Base-by-base conservation (phyloP, 2,113 vertebrate genomes). In the Macroglossus sobrinus region DNA sequence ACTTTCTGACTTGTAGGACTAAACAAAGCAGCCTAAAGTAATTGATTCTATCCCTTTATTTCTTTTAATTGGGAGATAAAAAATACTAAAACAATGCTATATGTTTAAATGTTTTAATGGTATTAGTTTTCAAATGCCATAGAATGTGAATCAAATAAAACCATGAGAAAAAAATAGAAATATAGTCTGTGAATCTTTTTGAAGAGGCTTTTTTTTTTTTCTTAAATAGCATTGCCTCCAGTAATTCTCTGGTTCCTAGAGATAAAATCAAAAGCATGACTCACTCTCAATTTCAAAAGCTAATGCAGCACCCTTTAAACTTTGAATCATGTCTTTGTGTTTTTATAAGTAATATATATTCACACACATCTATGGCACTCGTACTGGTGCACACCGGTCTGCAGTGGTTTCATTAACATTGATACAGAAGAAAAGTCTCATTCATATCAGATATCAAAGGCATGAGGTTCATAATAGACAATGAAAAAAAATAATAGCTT, bases 111-210 rank as follows among this genome's bases (percentile, higher is more conserved):
- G 38, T 68, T 97, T 97, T 95, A 53, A 61, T 85, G 95, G 61
- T 85, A 81, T 92, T 78, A 97, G 63, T 80, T 96, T 92, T 50
- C 30, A 93, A 96, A 92, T 84, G 76, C 43, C 26, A 66, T n/a
- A 68, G 75, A 96, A 97, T 97, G 75, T 95, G 93, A 89, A 97
- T 98, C 64, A 97, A 97, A 97, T 96, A 92, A 98, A 98, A 95
- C 75, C 84, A 93, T 91, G 43, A 96, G 47, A 92, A n/a, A 97
- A 89, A 95, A 93, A 84, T 86, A 97, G 72, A 80, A 97, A 96
- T 97, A 96, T 89, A 84, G 76, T 96, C 91, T 94, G 64, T 96
- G 84, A 97, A 95, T 92, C 87, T 97, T 97, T 98, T 94, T 95
- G 88, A 97, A 98, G 91, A 96, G 40, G 71, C 38, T 82, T 75